A percentile compares a stretch with the other conserved stretches of the same genome.
phyloP scores from a whole-genome alignment of 2,113 vertebrate genomes.

The Pelmatolapia mariae region DNA sequence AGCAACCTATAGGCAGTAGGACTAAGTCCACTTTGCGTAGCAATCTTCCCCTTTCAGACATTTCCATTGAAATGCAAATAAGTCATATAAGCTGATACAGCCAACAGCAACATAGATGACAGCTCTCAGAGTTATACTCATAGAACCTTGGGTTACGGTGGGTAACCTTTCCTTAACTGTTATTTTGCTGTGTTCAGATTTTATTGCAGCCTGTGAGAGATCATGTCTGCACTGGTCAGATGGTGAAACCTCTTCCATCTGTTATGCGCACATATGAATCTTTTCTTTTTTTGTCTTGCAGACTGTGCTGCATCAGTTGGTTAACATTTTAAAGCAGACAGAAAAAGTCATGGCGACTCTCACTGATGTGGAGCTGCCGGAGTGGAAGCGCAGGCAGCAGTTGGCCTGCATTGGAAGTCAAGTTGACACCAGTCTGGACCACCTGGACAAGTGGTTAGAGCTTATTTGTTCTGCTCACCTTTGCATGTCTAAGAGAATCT shows the following conservation, averaged over 20 bases:
- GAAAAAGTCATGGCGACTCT: conserved; percentile 71
- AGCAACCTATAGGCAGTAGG: not conserved
- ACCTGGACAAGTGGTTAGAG: conserved; percentile 84
- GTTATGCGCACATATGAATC: not conserved
- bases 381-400: conserved; percentile 91
- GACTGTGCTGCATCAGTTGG: conserved; percentile 75
- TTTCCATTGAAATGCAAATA: not conserved
- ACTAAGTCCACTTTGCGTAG: not conserved
- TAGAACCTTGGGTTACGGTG: not conserved
- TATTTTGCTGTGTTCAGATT: not conserved
- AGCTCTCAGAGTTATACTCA: not conserved
- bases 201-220: not conserved
- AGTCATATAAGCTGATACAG: not conserved
- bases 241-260: not conserved
- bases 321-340: conserved; percentile 62
- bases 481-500: not conserved
- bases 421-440: conserved; percentile 78
- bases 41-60: not conserved
- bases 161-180: not conserved
- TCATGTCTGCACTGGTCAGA: not conserved
- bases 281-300: conserved; percentile 30
- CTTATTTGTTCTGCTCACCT: not conserved
- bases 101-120: not conserved
- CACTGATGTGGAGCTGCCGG: conserved; percentile 79
- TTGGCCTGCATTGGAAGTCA: conserved; percentile 86